Evolutionary conservation across 2,113 vertebrate genomes (phyloP).

Genomic region (Saguinus midas): DNA sequence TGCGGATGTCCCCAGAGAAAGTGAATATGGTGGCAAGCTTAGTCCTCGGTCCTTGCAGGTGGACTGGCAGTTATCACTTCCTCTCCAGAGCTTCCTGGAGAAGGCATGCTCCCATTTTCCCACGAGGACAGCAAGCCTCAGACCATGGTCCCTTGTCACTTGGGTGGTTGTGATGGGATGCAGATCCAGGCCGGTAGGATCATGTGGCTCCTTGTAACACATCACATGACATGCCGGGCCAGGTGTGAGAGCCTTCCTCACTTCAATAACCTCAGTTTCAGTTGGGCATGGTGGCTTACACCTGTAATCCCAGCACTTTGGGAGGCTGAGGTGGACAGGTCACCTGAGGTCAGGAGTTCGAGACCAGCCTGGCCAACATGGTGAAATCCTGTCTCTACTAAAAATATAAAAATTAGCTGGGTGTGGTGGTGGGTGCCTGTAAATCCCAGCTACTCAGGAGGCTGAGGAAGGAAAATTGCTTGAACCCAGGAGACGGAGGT

Average conservation of each 20-base stretch:
- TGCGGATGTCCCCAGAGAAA: fast-evolving
- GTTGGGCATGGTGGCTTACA: fast-evolving
- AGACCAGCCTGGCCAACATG: too few relatives aligned
- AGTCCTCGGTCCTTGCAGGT: neutral
- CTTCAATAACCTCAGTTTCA: neutral
- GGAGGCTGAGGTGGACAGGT: too few relatives aligned
- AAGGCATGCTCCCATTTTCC: neutral
- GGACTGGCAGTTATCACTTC: neutral
- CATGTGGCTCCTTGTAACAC: neutral
- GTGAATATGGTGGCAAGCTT: neutral
- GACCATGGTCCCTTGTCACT: fast-evolving
- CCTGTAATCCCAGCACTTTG: too few relatives aligned
- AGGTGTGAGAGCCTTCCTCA: fast-evolving
- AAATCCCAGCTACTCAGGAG: too few relatives aligned
- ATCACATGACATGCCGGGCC: too few relatives aligned
- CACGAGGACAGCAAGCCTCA: neutral
- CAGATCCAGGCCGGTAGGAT: neutral
- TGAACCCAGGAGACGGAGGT: too few relatives aligned
- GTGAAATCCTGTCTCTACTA: too few relatives aligned
- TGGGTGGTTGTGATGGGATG: fast-evolving
- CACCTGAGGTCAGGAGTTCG: too few relatives aligned
- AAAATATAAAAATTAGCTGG: too few relatives aligned
- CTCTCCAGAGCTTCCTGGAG: neutral
- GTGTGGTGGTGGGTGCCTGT: too few relatives aligned
- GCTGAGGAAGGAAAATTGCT: too few relatives aligned